These are phyloP conservation scores for Alloplasta piceator DNA, from an alignment of 2,888 invertebrate genomes.

Conservation along the genomic window DNA sequence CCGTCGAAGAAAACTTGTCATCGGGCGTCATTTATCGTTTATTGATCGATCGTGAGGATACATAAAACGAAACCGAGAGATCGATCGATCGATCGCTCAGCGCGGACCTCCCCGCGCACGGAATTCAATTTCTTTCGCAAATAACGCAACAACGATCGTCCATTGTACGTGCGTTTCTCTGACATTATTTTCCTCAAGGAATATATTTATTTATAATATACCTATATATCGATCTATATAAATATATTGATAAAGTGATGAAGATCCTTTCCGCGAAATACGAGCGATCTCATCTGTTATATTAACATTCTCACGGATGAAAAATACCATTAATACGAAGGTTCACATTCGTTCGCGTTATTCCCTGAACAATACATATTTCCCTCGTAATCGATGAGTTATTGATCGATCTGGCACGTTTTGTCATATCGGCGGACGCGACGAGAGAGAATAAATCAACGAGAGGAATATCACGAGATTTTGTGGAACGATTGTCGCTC, in stretches of 20 bases:
- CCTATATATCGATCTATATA: neutral
- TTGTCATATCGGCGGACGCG: neutral
- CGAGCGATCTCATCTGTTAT: neutral
- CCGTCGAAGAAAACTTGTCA: no score
- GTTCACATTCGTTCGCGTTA: neutral
- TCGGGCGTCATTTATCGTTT: constrained; percentile 39
- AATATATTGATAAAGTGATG: neutral
- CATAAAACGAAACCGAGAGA: neutral
- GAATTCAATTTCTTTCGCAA: constrained; percentile 61
- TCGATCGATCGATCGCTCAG: constrained; percentile 36
- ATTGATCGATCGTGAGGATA: constrained; percentile 43
- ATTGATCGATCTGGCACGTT: constrained; percentile 16
- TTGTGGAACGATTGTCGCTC: constrained; percentile 14
- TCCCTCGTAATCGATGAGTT: neutral
- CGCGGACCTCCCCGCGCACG: constrained; percentile 39
- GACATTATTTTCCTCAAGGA: neutral
- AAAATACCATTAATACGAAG: constrained; percentile 14
- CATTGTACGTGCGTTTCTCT: neutral
- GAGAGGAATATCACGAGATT: constrained; percentile 28
- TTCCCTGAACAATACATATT: constrained; percentile 26
- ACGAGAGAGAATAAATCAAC: constrained; percentile 3
- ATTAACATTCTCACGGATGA: constrained; percentile 4
- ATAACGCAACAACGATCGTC: constrained; percentile 16
- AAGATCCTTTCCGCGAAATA: neutral
- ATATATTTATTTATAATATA: neutral